phyloP scores from a whole-genome alignment of 1,140 invertebrate genomes.

The Carposina sasakii region DNA sequence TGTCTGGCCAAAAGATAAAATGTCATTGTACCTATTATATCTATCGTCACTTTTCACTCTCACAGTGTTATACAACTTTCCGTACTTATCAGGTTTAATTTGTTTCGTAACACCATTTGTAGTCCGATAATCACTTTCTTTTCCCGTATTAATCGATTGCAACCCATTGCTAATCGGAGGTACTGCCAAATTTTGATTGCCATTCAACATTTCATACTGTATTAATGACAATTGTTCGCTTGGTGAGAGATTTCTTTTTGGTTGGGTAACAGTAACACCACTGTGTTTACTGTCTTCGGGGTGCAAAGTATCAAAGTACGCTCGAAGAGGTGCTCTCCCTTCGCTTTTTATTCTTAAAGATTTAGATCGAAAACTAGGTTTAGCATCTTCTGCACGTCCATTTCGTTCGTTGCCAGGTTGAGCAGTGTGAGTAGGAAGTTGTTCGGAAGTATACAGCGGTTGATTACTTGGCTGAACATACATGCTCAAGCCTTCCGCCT shows the following conservation, averaged over 20 bases:
- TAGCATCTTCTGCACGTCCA: conserved; percentile 52
- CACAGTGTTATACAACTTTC: conserved; percentile 66
- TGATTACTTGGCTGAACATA: conserved; percentile 60
- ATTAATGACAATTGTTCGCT: conserved; percentile 66
- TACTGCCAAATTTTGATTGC: conserved; percentile 40
- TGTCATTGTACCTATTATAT: conserved; percentile 62
- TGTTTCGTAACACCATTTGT: conserved; percentile 52
- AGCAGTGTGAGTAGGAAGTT: conserved; percentile 56
- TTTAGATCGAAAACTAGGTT: conserved; percentile 68
- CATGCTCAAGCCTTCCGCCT: conserved; percentile 61
- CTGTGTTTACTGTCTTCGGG: conserved; percentile 40
- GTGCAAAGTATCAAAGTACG: conserved; percentile 51
- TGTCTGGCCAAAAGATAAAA: conserved; percentile 40
- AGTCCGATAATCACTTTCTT: conserved; percentile 68
- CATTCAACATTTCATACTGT: conserved; percentile 61
- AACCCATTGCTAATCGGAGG: conserved; percentile 43
- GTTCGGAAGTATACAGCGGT: conserved; percentile 60
- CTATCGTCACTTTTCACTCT: conserved; percentile 70
- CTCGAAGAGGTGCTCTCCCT: conserved; percentile 54
- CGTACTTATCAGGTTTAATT: conserved; percentile 63
- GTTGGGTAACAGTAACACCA: conserved; percentile 70
- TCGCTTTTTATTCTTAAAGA: conserved; percentile 70
- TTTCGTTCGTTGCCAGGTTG: conserved; percentile 50
- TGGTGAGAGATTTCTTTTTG: conserved; percentile 68
- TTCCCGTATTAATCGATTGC: conserved; percentile 42